These are phyloP conservation scores for Osedax frankpressi DNA, from an alignment of 2,888 invertebrate species.

Conservation along the genomic window DNA sequence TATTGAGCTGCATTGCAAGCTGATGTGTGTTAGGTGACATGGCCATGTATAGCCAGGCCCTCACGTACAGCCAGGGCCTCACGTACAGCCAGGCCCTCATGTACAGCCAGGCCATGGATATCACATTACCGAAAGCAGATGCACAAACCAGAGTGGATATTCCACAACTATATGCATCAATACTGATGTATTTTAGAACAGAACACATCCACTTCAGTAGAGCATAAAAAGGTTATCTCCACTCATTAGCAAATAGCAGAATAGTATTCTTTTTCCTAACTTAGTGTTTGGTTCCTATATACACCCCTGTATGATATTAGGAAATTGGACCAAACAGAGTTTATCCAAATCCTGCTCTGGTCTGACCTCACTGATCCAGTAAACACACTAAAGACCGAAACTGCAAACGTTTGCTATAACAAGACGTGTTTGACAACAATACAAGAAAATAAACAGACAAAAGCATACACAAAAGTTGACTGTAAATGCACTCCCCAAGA, in stretches of 20 bases:
- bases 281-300: conserved; percentile 4
- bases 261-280: neutral
- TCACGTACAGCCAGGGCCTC: too few relatives aligned
- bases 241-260: conserved; percentile 1
- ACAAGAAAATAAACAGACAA: conserved; percentile 1
- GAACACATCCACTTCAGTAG: neutral
- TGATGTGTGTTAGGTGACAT: neutral
- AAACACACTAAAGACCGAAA: neutral
- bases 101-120: too few relatives aligned
- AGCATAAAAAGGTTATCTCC: neutral
- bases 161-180: neutral
- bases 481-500: conserved; percentile 8
- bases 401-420: conserved; percentile 3
- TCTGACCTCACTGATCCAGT: neutral
- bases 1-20: conserved; percentile 2
- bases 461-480: conserved; percentile 1
- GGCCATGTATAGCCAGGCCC: neutral
- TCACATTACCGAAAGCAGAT: neutral
- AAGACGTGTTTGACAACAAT: neutral
- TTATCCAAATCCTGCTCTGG: neutral
- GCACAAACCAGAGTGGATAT: conserved; percentile 1
- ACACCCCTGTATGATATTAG: neutral
- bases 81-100: too few relatives aligned
- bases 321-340: neutral
- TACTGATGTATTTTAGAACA: neutral